Percentiles rank a stretch among this genome's conserved stretches.
Conservation (phyloP, 2,888 invertebrate genomes). For the Euproctis similis region DNA sequence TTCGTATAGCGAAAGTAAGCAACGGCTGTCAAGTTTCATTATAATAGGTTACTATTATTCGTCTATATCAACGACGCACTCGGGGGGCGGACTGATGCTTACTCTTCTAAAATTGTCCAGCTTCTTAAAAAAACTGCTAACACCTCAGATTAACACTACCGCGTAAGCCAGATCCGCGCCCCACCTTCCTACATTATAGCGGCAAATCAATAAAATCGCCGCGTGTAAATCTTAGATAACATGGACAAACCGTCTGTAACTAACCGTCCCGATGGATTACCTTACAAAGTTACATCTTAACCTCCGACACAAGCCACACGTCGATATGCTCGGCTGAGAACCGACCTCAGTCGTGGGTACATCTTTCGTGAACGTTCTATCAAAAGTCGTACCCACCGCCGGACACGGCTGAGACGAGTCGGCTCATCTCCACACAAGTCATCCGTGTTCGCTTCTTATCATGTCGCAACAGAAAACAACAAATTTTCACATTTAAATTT, state of each 20-base stretch:
- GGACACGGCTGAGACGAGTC: constrained; percentile 20
- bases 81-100: constrained; percentile 21
- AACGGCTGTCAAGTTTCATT: constrained; percentile 16
- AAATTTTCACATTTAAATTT: constrained; percentile 27
- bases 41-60: constrained; percentile 41
- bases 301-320: constrained; percentile 27
- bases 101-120: constrained; percentile 34
- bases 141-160: constrained; percentile 41
- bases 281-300: constrained; percentile 13
- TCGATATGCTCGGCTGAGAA: constrained; percentile 18
- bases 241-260: constrained; percentile 45
- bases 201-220: constrained; percentile 73
- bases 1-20: constrained; percentile 7
- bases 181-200: constrained; percentile 49
- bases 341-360: constrained; percentile 18
- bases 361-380: constrained; percentile 15
- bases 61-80: constrained; percentile 38
- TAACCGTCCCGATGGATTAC: constrained; percentile 37
- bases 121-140: constrained; percentile 43
- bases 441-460: constrained; percentile 28
- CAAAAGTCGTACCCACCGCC: constrained; percentile 28
- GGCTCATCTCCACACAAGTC: constrained; percentile 21
- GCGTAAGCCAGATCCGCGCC: constrained; percentile 24
- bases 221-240: constrained; percentile 57
- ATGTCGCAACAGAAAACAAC: constrained; percentile 44